Conservation (phyloP, 2,797 vertebrate species). For the Prunella strophiata region DNA sequence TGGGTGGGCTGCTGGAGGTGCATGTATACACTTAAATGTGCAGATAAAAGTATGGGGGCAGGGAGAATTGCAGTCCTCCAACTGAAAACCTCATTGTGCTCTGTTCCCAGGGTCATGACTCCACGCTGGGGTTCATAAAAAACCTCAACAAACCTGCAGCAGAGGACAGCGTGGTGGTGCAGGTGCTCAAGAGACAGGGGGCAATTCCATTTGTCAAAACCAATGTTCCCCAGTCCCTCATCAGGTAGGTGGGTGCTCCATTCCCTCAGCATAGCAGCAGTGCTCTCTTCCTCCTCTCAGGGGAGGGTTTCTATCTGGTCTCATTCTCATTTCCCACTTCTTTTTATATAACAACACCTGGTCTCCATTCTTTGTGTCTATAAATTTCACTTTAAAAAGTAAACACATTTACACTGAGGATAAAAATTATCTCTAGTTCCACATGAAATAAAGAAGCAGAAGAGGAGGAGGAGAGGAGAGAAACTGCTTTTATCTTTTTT, state of each 20-base stretch:
- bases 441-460: not conserved
- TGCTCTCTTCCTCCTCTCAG: not conserved
- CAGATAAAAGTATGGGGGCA: rapidly evolving
- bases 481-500: not conserved
- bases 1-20: not conserved
- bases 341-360: not conserved
- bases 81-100: not conserved
- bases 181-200: conserved; percentile 91
- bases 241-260: conserved; percentile 76
- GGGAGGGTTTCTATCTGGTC: not conserved
- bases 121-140: conserved; percentile 79
- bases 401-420: not conserved
- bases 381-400: not conserved
- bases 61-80: not conserved
- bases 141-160: conserved; percentile 76
- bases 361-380: not conserved
- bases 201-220: conserved; percentile 93
- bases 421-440: not conserved
- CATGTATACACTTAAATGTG: rapidly evolving
- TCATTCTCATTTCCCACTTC: not conserved
- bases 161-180: conserved; percentile 85
- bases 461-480: not conserved
- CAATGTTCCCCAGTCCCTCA: conserved; percentile 88
- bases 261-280: rapidly evolving
- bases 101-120: conserved; percentile 80